Evolutionary conservation across 2,797 vertebrate genomes (phyloP).

Genomic region (Margarornis squamiger): DNA sequence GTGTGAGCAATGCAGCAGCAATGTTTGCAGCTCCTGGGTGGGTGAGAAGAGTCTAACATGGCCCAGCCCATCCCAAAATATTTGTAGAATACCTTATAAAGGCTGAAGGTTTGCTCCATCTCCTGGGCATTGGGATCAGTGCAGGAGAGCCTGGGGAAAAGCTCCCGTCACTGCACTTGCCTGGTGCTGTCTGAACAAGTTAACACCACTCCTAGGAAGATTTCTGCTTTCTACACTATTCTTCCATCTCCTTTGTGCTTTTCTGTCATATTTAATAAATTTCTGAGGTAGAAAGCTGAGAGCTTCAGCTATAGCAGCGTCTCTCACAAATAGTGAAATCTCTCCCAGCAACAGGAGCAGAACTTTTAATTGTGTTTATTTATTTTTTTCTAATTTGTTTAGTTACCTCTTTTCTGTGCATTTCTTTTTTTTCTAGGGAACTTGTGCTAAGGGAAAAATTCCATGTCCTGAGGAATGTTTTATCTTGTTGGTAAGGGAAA

Average conservation of each 20-base stretch:
- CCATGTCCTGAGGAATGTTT: background rate
- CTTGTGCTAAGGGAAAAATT: background rate
- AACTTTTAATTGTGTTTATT: background rate
- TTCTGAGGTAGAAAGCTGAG: background rate
- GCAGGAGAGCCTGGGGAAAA: background rate
- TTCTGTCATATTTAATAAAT: background rate
- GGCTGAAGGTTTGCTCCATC: constrained; percentile 15
- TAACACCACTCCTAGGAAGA: background rate
- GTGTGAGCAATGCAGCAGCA: accelerated
- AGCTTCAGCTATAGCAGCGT: background rate
- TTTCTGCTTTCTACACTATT: background rate
- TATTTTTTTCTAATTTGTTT: background rate
- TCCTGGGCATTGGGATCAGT: background rate
- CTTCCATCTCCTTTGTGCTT: background rate
- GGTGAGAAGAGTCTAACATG: accelerated
- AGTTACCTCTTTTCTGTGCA: background rate
- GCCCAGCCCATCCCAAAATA: accelerated
- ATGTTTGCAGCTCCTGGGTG: accelerated
- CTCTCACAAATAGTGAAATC: background rate
- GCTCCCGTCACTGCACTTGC: accelerated
- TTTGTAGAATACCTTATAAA: accelerated
- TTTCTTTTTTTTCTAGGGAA: background rate
- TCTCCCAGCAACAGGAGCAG: background rate
- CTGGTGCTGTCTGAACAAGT: background rate
- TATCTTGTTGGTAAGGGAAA: background rate